Evolutionary conservation across 2,888 invertebrate species (phyloP).

Genomic region (Rotaria socialis): DNA sequence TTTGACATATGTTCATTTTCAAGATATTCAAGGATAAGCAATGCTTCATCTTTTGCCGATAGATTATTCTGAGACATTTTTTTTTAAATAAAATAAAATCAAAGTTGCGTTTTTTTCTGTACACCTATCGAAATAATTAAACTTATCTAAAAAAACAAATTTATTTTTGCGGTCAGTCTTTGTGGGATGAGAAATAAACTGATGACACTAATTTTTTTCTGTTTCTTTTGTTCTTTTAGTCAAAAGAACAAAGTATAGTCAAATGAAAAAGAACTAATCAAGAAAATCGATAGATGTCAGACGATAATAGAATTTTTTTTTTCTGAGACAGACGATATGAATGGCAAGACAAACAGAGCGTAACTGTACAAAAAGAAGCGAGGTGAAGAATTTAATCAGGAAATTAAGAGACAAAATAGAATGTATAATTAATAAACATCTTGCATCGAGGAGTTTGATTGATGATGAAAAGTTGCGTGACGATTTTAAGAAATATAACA

Average conservation of each 20-base stretch:
- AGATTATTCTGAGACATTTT: not conserved
- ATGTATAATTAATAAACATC: no score
- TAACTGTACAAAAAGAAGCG: no score
- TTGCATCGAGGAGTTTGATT: no score
- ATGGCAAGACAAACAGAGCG: no score
- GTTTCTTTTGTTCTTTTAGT: not conserved
- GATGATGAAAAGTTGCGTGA: no score
- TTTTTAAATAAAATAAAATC: not conserved
- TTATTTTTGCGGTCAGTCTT: not conserved
- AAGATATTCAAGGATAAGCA: constrained; percentile 27
- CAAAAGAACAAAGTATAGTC: not conserved
- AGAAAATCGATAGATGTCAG: not conserved
- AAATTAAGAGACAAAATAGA: no score
- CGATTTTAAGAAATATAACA: no score
- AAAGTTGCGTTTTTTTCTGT: no score
- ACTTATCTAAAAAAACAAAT: not conserved
- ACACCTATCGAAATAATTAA: not conserved
- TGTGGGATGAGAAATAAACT: not conserved
- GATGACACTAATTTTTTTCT: not conserved
- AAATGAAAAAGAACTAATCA: not conserved
- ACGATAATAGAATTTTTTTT: no score
- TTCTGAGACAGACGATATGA: no score
- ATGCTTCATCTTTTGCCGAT: constrained; percentile 15
- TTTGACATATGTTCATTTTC: constrained; percentile 7
- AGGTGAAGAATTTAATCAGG: no score